Base-by-base conservation (phyloP, 2,888 invertebrate genomes). In the Corbicula japonica region DNA sequence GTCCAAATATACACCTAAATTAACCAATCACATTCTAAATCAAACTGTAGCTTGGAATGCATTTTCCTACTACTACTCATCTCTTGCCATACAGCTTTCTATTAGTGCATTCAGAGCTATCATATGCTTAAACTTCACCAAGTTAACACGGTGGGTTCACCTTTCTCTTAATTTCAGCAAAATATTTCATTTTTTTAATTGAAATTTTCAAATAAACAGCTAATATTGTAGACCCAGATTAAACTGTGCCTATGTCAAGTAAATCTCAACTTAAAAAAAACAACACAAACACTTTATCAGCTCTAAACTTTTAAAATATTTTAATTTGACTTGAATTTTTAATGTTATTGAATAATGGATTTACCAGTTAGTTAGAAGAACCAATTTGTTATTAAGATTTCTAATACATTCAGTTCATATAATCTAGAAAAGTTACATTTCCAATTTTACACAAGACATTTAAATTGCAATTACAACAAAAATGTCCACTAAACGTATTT, bases 301-400 rank as follows among this genome's bases (percentile, higher is more conserved):
- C 46, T n/a, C 6, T 5, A 46, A n/a, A 12, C 21, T n/a, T 12
- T 6, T 48, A 48, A 26, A 26, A 23, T 50, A 26, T 23, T n/a
- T 50, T 21, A 54, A 30, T 18, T 18, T 8, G 1, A 18, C 54
- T 32, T 54, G 54, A 30, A 54, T 32, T 23, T 23, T 23, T 32
- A 54, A 30, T 5, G 12, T 6, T 23, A 18, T 8, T 30, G 2
- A 54, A 54, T n/a, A n/a, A n/a, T n/a, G n/a, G n/a, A n/a, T n/a
- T n/a, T n/a, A n/a, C n/a, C n/a, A n/a, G n/a, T 54, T 54, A 54
- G 54, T 54, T 2, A 6, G 54, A 54, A 54, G 54, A 54, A 54
- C 10, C 23, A 30, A 18, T 30, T 28, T 54, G 54, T 54, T 54
- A 54, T 21, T 32, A 32, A 54, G 30, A 30, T 54, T 12, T 54